Evolutionary conservation across 2,797 vertebrate species (phyloP).

Genomic region (Cryptoprocta ferox): DNA sequence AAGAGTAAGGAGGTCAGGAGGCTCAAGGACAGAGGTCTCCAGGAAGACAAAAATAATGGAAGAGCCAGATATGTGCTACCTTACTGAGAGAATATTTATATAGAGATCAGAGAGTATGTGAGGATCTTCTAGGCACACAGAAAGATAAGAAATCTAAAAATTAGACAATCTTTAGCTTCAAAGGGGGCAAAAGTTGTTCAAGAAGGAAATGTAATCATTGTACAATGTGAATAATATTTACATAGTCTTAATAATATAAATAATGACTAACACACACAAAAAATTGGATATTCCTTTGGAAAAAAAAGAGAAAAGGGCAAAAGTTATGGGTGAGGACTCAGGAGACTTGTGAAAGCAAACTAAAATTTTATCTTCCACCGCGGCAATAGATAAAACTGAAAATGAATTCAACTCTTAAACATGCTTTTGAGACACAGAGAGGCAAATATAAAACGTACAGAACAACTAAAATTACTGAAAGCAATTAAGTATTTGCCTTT

Average conservation of each 20-base stretch:
- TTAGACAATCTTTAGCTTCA: not conserved
- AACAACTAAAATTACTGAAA: not conserved
- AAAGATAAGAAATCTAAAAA: not conserved
- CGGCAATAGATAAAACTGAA: not conserved
- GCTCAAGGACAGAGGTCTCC: accelerated
- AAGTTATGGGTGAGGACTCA: not conserved
- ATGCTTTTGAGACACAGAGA: not conserved
- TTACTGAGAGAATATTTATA: not conserved
- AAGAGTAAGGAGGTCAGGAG: not conserved
- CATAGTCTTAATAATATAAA: not conserved
- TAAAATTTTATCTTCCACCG: not conserved
- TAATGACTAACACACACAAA: not conserved
- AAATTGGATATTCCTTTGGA: not conserved
- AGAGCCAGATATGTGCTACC: not conserved
- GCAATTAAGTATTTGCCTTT: not conserved
- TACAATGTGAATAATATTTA: not conserved
- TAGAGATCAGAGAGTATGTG: not conserved
- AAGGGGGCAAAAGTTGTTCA: not conserved
- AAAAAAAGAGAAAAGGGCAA: not conserved
- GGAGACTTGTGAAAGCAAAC: not conserved
- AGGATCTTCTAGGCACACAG: not conserved
- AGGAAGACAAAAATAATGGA: not conserved
- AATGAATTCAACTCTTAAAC: not conserved
- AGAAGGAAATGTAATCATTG: not conserved
- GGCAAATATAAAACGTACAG: not conserved